Percentiles rank a stretch among this genome's conserved stretches.
Evolutionary conservation across 2,113 vertebrate species (phyloP).

Genomic region (Protobothrops mucrosquamatus): DNA sequence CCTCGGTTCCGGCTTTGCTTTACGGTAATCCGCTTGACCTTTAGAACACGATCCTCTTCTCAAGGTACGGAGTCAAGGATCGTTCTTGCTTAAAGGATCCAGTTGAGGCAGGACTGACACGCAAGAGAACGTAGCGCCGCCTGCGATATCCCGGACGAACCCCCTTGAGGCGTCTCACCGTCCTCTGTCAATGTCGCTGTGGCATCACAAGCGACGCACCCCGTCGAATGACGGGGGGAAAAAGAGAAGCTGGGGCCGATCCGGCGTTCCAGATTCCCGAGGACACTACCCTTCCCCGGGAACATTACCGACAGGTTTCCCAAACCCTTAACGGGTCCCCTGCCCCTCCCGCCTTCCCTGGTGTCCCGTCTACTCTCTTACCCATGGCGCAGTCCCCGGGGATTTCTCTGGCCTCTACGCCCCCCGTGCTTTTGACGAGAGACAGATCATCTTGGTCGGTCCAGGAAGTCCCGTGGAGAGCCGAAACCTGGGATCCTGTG

Average conservation of each 20-base stretch:
- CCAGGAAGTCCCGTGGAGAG: conserved; percentile 68
- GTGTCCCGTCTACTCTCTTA: background rate
- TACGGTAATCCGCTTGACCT: too few species aligned
- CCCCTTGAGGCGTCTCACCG: background rate
- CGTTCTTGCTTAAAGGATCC: too few species aligned
- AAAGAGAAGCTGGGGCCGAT: background rate
- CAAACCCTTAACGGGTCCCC: background rate
- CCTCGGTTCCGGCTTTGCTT: too few species aligned
- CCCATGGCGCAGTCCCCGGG: conserved; percentile 60
- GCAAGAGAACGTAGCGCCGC: background rate
- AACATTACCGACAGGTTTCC: background rate
- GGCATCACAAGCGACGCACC: background rate
- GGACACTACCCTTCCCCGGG: background rate
- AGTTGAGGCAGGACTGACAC: too few species aligned
- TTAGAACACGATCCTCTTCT: too few species aligned
- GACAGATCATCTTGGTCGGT: conserved; percentile 67
- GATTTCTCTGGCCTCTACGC: conserved; percentile 66
- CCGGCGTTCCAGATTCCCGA: background rate
- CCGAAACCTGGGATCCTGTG: conserved; percentile 65
- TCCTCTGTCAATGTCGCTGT: background rate
- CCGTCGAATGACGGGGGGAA: background rate
- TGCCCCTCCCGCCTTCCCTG: accelerated
- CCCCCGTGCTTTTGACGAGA: conserved; percentile 61
- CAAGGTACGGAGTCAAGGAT: too few species aligned
- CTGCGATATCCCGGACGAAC: background rate